These are phyloP conservation scores for Pygoscelis antarcticus DNA, from an alignment of 2,113 vertebrate species.

Conservation along the genomic window DNA sequence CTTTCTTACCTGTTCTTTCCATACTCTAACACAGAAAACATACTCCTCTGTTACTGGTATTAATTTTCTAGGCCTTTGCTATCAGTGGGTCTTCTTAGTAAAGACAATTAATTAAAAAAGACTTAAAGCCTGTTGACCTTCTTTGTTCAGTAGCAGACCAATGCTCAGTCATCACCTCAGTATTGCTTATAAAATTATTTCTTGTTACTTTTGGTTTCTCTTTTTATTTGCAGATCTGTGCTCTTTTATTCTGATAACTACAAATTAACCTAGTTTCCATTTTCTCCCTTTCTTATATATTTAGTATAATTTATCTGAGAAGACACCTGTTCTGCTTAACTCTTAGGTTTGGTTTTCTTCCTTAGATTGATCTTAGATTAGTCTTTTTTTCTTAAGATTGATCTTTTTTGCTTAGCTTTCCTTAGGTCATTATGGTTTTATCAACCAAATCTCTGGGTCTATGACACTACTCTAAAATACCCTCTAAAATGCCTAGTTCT, in stretches of 20 bases:
- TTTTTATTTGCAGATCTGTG: background rate
- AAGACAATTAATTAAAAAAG: background rate
- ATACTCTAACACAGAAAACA: background rate
- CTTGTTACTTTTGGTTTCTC: background rate
- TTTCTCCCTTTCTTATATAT: background rate
- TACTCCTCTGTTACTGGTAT: background rate
- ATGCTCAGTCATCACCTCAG: background rate
- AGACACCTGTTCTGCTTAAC: background rate
- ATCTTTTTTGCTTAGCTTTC: background rate
- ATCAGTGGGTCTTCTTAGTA: background rate
- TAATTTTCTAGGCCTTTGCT: background rate
- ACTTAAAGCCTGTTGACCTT: background rate
- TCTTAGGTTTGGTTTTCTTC: background rate
- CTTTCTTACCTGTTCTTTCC: background rate
- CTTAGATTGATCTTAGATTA: background rate
- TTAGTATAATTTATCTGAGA: background rate
- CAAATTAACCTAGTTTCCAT: background rate
- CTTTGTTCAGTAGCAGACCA: background rate
- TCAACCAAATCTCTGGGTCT: background rate
- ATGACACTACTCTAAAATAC: background rate
- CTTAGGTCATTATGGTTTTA: background rate
- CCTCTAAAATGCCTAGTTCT: background rate
- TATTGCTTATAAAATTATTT: background rate
- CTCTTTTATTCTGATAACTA: background rate
- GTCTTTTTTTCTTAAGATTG: background rate